These are phyloP conservation scores for Pammene fasciana DNA, from an alignment of 2,888 invertebrate genomes.

Conservation along the genomic window DNA sequence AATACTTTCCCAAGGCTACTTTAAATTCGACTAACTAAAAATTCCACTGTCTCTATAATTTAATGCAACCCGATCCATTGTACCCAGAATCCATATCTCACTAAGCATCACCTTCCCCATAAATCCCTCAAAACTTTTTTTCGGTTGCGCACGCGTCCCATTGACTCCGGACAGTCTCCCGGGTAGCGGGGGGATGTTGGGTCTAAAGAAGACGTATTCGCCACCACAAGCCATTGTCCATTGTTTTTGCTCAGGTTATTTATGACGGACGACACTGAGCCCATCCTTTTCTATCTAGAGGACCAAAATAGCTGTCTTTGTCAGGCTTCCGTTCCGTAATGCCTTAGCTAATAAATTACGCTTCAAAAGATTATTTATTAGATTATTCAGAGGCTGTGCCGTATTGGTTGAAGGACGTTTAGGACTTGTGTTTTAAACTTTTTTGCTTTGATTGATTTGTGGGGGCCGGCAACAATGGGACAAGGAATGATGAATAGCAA, in stretches of 20 bases:
- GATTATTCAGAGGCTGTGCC: slow-evolving; percentile 80
- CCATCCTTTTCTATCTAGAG: slow-evolving; percentile 60
- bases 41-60: slow-evolving; percentile 5
- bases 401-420: slow-evolving; percentile 78
- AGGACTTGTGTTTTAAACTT: slow-evolving; percentile 56
- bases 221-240: slow-evolving; percentile 81
- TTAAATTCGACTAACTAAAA: background rate
- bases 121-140: slow-evolving; percentile 38
- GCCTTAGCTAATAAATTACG: slow-evolving; percentile 78
- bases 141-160: slow-evolving; percentile 59
- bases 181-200: slow-evolving; percentile 51
- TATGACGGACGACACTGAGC: slow-evolving; percentile 75
- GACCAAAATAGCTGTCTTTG: slow-evolving; percentile 50
- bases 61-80: slow-evolving; percentile 12
- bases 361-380: slow-evolving; percentile 82
- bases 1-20: background rate
- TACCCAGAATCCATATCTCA: slow-evolving; percentile 20
- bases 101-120: slow-evolving; percentile 27
- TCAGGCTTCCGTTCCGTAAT: slow-evolving; percentile 78
- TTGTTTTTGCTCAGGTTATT: slow-evolving; percentile 82
- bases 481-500: slow-evolving; percentile 33
- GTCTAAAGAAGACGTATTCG: slow-evolving; percentile 81
- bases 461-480: slow-evolving; percentile 55
- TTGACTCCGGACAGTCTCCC: slow-evolving; percentile 46
- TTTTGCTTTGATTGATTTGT: slow-evolving; percentile 74